Base-by-base conservation (phyloP, 2,888 invertebrate genomes). In the Caenorhabditis angaria region DNA sequence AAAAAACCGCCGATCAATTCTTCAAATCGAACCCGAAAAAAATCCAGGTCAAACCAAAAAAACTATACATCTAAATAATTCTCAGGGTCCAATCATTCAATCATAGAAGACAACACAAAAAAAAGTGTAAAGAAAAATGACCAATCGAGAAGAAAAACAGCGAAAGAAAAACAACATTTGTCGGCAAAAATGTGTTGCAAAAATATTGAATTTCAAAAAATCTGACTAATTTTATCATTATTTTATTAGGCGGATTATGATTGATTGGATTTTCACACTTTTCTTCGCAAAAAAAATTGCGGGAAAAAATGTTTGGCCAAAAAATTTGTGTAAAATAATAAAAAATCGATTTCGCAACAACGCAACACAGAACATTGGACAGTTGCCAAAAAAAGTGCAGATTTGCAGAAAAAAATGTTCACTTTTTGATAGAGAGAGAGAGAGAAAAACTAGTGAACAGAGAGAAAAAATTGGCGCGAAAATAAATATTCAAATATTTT, bases 191-290 rank as follows among this genome's bases (percentile, higher is more conserved):
- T 5, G 5, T 41, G 10, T 41, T 41, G 5, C 41, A 14, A 41
- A 32, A 32, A 8, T 32, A 8, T 10, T 8, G 10, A 32, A 32
- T 12, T n/a, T n/a, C n/a, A 5, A 41, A 41, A 41, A 41, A 41
- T 18, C 10, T 41, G 41, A 41, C 18, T 41, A 18, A 41, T 41
- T n/a, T 41, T 12, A 41, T 41, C 18, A 41, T 41, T 5, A 41
- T 14, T 41, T 41, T 14, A 41, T 41, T 41, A 18, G 41, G n/a
- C n/a, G n/a, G n/a, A n/a, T n/a, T n/a, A n/a, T n/a, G n/a, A n/a
- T n/a, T n/a, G n/a, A n/a, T n/a, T n/a, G n/a, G n/a, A n/a, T n/a
- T 41, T 41, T 41, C 41, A 41, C 41, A 41, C 41, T 41, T 41
- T 41, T 41, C 41, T n/a, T n/a, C n/a, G n/a, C n/a, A n/a, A 41